Conservation (phyloP, 2,797 vertebrate genomes). For the Podarcis lilfordi region DNA sequence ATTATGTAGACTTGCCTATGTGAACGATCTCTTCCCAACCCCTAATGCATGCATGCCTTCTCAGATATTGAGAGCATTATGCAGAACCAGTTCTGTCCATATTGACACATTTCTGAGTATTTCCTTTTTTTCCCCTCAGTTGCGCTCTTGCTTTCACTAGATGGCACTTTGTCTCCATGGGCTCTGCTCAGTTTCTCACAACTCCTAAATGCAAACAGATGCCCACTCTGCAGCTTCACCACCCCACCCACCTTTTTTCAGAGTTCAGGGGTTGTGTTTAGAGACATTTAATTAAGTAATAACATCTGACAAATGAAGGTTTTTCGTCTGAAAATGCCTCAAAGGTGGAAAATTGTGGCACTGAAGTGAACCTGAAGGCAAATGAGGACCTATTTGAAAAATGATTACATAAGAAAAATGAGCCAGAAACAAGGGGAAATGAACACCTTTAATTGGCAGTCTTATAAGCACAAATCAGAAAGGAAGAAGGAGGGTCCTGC, state of each 20-base stretch:
- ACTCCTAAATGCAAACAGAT: constrained; percentile 21
- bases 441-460: constrained; percentile 11
- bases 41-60: neutral
- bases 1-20: too few species aligned
- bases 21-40: too few species aligned
- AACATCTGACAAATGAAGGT: constrained; percentile 2
- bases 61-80: too few species aligned
- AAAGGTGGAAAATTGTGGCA: constrained; percentile 8
- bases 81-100: neutral
- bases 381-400: neutral
- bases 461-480: neutral
- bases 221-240: neutral
- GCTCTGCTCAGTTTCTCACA: neutral
- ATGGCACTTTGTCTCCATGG: constrained; percentile 44
- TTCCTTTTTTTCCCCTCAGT: neutral
- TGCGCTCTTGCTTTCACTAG: constrained; percentile 50
- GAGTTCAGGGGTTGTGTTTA: constrained; percentile 33
- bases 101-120: neutral
- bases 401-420: constrained; percentile 8
- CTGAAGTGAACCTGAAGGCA: neutral
- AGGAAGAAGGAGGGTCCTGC: neutral
- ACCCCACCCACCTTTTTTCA: neutral
- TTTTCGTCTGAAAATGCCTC: constrained; percentile 6
- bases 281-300: constrained; percentile 23
- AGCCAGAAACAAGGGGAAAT: neutral